Conservation (phyloP, 35 echinoderm and acorn worm species). For the Ptychodera flava region DNA sequence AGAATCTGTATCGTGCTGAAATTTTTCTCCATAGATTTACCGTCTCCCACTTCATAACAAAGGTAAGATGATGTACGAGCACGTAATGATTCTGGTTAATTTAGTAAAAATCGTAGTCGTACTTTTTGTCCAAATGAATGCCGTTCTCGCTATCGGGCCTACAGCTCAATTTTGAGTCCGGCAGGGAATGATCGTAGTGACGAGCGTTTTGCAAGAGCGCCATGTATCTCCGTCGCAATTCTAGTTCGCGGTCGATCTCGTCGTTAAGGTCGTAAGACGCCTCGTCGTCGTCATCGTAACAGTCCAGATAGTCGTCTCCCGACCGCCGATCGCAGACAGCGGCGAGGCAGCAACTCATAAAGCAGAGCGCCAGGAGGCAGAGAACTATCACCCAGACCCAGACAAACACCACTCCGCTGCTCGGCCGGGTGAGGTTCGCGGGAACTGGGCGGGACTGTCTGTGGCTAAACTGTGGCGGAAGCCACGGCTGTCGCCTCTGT, state of each 20-base stretch:
- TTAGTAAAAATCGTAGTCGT: no score
- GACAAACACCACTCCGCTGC: background rate
- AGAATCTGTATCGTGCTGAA: no score
- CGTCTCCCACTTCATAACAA: no score
- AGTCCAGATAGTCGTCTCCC: background rate
- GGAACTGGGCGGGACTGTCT: no score
- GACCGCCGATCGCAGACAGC: background rate
- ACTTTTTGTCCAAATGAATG: no score
- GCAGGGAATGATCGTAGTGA: background rate
- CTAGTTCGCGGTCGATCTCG: background rate
- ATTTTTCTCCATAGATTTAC: no score
- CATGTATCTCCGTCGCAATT: background rate
- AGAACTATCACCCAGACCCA: background rate
- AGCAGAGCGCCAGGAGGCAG: background rate
- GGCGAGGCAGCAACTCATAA: background rate
- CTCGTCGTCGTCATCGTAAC: background rate
- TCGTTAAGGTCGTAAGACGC: background rate
- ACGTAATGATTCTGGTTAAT: no score
- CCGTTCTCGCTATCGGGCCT: no score
- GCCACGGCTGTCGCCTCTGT: background rate
- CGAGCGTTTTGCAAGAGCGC: background rate
- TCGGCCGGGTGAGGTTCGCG: background rate
- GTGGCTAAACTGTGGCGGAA: background rate
- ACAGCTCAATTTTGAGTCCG: no score
- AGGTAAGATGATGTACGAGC: no score